Evolutionary conservation across 35 echinoderm and acorn worm genomes (phyloP).

Genomic region (Lytechinus variegatus): DNA sequence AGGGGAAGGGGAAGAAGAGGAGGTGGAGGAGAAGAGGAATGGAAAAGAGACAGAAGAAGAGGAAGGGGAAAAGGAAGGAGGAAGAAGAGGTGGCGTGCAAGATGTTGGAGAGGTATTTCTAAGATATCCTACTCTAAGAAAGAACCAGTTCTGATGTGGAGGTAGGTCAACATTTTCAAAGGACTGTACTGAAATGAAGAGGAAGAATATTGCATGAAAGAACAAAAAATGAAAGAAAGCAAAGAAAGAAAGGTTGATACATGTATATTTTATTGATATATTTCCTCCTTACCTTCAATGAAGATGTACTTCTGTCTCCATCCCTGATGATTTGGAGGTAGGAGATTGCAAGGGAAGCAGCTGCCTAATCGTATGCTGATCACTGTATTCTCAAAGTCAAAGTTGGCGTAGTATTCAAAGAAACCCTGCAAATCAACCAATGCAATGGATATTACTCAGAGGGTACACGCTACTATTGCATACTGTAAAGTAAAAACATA

Average conservation of each 20-base stretch:
- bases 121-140: not conserved
- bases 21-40: not conserved
- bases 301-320: slow-evolving; percentile 67
- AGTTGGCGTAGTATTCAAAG: slow-evolving; percentile 67
- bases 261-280: no score
- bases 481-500: no score
- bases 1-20: not conserved
- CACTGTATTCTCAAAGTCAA: slow-evolving; percentile 55
- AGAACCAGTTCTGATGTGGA: not conserved
- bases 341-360: slow-evolving; percentile 5
- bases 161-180: not conserved
- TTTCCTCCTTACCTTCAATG: slow-evolving; percentile 69
- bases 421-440: slow-evolving; percentile 49
- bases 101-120: no score
- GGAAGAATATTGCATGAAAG: not conserved
- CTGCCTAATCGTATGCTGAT: slow-evolving; percentile 60
- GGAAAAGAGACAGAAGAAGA: not conserved
- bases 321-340: not conserved
- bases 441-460: not conserved
- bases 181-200: not conserved
- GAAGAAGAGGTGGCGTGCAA: no score
- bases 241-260: not conserved
- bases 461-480: not conserved
- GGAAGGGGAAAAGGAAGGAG: not conserved
- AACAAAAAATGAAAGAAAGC: not conserved